phyloP scores from a whole-genome alignment of 2,888 invertebrate species.

The Candidula unifasciata region DNA sequence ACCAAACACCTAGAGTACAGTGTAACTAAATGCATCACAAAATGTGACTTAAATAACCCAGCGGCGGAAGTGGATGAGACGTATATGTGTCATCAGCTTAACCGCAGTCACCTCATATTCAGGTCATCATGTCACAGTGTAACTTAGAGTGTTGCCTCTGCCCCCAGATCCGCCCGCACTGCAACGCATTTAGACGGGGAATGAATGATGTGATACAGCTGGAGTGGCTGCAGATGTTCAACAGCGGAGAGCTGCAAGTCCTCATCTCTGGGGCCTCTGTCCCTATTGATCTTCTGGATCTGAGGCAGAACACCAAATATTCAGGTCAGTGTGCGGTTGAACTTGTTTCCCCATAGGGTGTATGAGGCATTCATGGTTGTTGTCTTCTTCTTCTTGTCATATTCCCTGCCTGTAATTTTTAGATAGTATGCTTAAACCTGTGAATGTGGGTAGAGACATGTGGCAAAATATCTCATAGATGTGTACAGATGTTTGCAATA shows the following conservation, averaged over 20 bases:
- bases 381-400: background rate
- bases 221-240: conserved; percentile 96
- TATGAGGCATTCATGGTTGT: background rate
- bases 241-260: conserved; percentile 94
- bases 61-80: no score
- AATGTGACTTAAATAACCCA: no score
- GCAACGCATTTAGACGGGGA: conserved; percentile 91
- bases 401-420: background rate
- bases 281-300: conserved; percentile 93
- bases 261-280: conserved; percentile 97
- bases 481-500: no score
- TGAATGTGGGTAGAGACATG: no score
- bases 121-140: no score
- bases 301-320: conserved; percentile 91
- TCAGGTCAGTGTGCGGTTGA: conserved; percentile 80
- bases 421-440: no score
- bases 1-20: no score
- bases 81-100: no score
- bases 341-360: no score
- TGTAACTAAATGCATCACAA: no score
- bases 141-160: background rate
- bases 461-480: no score
- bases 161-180: conserved; percentile 84
- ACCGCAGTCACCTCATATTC: no score
- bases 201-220: conserved; percentile 92